Conservation (phyloP, 2,797 vertebrate genomes). For the Phaenicophaeus curvirostris region DNA sequence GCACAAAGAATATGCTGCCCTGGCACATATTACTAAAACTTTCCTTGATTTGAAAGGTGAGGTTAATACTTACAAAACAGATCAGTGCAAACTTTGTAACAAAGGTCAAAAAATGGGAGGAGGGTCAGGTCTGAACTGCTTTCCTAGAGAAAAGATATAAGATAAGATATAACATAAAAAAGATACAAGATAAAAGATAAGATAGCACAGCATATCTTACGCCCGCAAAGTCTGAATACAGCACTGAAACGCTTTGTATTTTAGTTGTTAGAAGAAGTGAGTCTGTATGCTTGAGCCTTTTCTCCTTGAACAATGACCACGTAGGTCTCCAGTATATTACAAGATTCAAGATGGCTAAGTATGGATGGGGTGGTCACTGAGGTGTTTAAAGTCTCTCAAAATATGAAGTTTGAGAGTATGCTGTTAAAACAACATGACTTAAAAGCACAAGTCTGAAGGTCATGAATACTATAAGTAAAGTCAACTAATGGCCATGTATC, state of each 20-base stretch:
- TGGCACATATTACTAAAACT: background rate
- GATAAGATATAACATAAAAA: too few species aligned
- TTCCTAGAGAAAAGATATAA: background rate
- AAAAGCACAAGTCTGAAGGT: background rate
- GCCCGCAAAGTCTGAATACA: background rate
- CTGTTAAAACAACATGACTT: background rate
- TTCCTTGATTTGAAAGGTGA: background rate
- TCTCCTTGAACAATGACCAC: background rate
- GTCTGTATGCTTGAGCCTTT: background rate
- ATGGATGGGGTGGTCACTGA: background rate
- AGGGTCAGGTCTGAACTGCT: background rate
- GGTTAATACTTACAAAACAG: background rate
- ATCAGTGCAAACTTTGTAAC: background rate
- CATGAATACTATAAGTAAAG: background rate
- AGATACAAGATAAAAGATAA: too few species aligned
- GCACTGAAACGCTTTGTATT: background rate
- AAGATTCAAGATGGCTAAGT: background rate
- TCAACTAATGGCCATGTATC: fast-evolving
- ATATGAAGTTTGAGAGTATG: background rate
- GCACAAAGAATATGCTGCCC: background rate
- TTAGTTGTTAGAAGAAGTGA: background rate
- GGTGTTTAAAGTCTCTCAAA: background rate
- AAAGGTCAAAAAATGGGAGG: background rate
- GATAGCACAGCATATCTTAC: background rate
- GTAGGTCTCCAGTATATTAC: background rate